Evolutionary conservation across 2,113 vertebrate species (phyloP), one percentile per base, ranked within the genome.

Genomic region (Puma concolor): DNA sequence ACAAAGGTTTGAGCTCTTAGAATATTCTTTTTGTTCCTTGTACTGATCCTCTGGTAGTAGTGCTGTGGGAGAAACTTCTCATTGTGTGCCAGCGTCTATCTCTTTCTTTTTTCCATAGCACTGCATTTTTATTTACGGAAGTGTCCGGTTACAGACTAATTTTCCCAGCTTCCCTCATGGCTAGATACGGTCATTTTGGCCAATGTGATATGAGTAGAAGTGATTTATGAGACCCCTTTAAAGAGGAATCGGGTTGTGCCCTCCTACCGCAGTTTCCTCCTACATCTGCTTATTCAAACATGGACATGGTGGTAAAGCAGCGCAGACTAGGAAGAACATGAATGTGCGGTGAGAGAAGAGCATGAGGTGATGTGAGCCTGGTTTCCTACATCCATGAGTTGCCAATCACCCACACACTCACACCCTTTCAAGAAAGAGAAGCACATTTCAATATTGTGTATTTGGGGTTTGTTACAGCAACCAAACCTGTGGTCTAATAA

Each of bases 51-150:
- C 8, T 72, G 8, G 17, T 16, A 44, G 16, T 52, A 69, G 7
- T 80, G 27, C 36, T 66, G 33, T 36, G 38, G 44, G 19, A 66
- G 17, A 27, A 96, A 33, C 19, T 52, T 10, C 27, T 19, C 60
- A 1, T 74, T 16, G 5, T 41, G 11, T 64, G 4, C 82, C 38
- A 76, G 14, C 29, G 38, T 11, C 16, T 83, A 44, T 16, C 6
- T 8, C 67, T 50, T 66, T 83, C 13, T 54, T 89, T 90, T 67
- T 82, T 64, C 14, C 19, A 38, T 50, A 66, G 9, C 33, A 81
- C 76, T 12, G 19, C 17, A 36, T 31, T 63, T 92, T 92, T 74
- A 87, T 69, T 96, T 95, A 85, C 4, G 23, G n/a, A 25, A 44
- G 8, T 74, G 7, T 38, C 17, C 31, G 50, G 3, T 48, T 88